Base-by-base conservation (phyloP, 2,113 vertebrate species). In the Chrysemys picta region DNA sequence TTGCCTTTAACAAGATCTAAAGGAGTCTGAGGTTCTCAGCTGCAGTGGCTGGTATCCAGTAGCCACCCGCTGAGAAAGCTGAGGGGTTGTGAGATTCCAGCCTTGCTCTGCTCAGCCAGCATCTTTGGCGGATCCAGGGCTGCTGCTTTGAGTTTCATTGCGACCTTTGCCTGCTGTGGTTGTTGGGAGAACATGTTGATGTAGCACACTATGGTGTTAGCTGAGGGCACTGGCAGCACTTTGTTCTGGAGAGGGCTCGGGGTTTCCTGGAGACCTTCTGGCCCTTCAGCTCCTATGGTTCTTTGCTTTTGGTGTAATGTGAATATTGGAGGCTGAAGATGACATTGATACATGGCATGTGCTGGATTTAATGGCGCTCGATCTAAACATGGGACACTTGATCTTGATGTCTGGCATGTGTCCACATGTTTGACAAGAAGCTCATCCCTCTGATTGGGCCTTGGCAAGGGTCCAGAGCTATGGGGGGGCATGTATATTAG, bases 341-440 rank as follows among this genome's bases (percentile, higher is more conserved):
- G 93, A 91, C 57, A 93, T 80, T 50, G 69, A 49, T 72, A 84
- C 82, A 78, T 88, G 88, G 89, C 93, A 82, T 45, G 7, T 42
- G 79, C 89, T 88, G 56, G 49, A 19, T 96, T 91, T 95, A 91
- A 87, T 85, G 81, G 94, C 53, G 53, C n/a, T 52, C 84, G 56
- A 84, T 76, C 80, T 92, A 81, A 87, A 53, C 38, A 50, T 62
- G 80, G 89, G 56, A 72, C 92, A 93, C 85, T 10, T 1, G 45
- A 95, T 96, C 89, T 93, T 75, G 62, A 95, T 96, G 80, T 88
- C 94, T 95, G 92, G 97, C 94, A 96, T 95, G 85, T 91, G 53
- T 78, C 87, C 80, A 3, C 0, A 0, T 13, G 87, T 81, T 69
- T 76, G 90, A 62, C 83, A 80, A 93, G 69, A 45, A 81, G 82